Conservation (phyloP, 2,888 invertebrate species). For the Uropetala carovei region DNA sequence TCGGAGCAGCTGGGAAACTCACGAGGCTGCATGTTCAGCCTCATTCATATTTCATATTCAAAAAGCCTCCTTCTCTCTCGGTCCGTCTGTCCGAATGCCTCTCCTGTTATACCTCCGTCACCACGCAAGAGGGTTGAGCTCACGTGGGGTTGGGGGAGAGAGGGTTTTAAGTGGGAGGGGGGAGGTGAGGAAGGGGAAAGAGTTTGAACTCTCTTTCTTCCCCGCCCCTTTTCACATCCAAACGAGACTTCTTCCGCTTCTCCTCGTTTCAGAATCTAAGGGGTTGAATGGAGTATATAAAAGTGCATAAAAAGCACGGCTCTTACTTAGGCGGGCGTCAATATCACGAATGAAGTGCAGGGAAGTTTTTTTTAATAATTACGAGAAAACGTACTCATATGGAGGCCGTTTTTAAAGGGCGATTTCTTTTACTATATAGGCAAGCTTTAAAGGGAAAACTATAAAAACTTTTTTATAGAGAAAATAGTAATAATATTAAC, state of each 20-base stretch:
- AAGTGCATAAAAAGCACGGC: neutral
- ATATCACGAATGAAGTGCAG: no score
- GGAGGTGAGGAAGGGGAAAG: neutral
- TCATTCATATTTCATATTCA: conserved; percentile 61
- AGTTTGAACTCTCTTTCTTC: neutral
- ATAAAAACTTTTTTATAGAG: no score
- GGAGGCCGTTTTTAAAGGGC: no score
- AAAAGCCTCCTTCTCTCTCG: neutral
- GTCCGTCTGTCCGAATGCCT: neutral
- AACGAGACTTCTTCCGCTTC: neutral
- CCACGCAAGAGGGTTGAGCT: neutral
- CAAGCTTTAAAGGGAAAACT: no score
- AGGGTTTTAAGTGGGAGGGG: neutral
- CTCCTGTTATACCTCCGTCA: conserved; percentile 31
- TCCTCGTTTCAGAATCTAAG: neutral
- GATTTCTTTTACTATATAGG: no score
- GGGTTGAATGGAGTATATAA: conserved; percentile 1
- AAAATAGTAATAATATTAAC: no score
- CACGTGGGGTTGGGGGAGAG: neutral
- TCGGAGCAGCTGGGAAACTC: conserved; percentile 21
- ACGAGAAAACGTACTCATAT: no score
- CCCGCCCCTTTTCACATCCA: conserved; percentile 16
- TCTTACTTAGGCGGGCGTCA: neutral
- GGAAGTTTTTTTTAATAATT: no score
- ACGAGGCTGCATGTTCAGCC: conserved; percentile 41